Evolutionary conservation across 1,140 invertebrate species (phyloP), one percentile per base, ranked within the genome.

Genomic region (Cotesia vestalis): DNA sequence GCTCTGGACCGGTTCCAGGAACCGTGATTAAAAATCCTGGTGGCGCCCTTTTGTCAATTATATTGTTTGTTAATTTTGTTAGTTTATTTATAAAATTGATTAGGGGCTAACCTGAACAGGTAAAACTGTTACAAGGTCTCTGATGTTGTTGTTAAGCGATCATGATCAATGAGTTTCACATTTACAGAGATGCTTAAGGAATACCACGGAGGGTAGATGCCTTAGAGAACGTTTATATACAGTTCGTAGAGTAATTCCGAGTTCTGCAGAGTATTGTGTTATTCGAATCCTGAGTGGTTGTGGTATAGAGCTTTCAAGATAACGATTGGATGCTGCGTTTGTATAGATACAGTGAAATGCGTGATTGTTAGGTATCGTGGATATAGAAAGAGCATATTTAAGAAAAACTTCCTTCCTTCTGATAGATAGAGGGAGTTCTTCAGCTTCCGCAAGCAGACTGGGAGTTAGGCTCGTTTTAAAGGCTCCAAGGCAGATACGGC

Each of bases 391-490:
- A 14, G 40, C n/a, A 36, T 27, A 55, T 8, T 52, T 46, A n/a
- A 61, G 34, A 4, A 6, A 38, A n/a, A 66, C 35, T 35, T 46
- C 38, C n/a, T 4, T 57, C 12, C 71, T 66, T 46, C 71, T 72
- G 12, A 59, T 11, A 11, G 9, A 3, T 12, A 72, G 36, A 17
- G 71, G 71, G 6, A 46, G 34, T 46, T 66, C 52, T 11, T 11
- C 34, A 5, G 63, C 3, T 67, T 72, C 71, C 2, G 51, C 71
- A 1, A 60, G 40, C 4, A 72, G 3, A 1, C 71, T 72, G 8
- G 4, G 11, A n/a, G 27, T 60, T 0, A 59, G 71, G 51, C 71
- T 72, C 12, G 62, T 66, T 67, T 66, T 67, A 40, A 68, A 73
- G 12, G 71, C 71, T 35, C 71, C 66, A 17, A 73, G n/a, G 20